These are phyloP conservation scores for Tanypteryx hageni DNA, from an alignment of 2,888 invertebrate species.

Conservation along the genomic window DNA sequence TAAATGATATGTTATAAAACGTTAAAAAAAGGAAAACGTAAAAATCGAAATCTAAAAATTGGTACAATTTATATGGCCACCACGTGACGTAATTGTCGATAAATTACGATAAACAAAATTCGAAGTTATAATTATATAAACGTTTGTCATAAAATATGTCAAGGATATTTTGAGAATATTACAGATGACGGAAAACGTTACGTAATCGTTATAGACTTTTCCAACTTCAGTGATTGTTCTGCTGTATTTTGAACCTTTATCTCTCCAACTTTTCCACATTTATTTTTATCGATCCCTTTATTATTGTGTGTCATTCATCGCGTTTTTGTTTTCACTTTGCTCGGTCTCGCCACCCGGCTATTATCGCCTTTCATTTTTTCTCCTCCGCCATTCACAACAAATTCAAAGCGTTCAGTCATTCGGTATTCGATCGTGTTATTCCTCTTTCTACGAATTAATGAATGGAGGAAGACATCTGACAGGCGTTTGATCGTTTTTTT, in stretches of 20 bases:
- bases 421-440: neutral
- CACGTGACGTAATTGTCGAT: no score
- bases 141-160: no score
- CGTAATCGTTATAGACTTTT: neutral
- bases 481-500: neutral
- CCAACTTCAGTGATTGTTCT: neutral
- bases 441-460: neutral
- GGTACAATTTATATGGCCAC: no score
- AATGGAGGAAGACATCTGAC: conserved; percentile 5
- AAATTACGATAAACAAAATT: no score
- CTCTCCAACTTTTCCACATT: neutral
- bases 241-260: neutral
- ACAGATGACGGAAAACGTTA: neutral
- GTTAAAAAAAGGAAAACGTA: no score
- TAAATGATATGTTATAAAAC: no score
- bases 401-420: neutral
- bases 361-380: neutral
- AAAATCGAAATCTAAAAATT: no score
- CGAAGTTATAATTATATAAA: no score
- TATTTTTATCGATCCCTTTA: neutral
- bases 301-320: neutral
- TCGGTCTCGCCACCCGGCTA: neutral
- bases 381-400: neutral
- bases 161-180: no score
- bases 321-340: neutral